Evolutionary conservation across 2,113 vertebrate genomes (phyloP), one percentile per base, ranked within the genome.

Genomic region (Tor tambroides): DNA sequence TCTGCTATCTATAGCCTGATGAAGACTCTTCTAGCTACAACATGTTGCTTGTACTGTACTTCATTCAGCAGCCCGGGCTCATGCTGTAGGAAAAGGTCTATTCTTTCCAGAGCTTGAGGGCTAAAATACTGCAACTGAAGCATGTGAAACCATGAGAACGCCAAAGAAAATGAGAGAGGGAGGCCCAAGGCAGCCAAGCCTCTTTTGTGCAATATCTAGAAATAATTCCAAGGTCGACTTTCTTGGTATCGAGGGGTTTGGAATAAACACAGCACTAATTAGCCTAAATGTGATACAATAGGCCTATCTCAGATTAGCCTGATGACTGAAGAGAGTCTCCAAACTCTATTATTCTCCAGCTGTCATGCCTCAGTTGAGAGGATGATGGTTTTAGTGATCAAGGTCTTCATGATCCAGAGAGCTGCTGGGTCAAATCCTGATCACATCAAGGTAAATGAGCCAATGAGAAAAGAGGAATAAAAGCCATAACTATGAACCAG

Each of bases 191-290:
- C 54, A 85, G 61, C 30, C 6, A 67, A 78, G 46, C 32, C 83
- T 77, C 83, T 83, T 74, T 87, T 82, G 87, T 85, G 84, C 69
- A 72, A 86, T 65, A 79, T 87, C 89, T 90, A 51, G 87, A 89
- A 93, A 92, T 92, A 92, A 91, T 69, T 91, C 84, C 90, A 93
- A 93, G 91, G 93, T 93, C 91, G 90, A 49, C 80, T 35, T 59
- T 88, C 84, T 80, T 63, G 84, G 88, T 78, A 89, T 88, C 84
- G 74, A 88, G 87, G 86, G 87, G 79, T 91, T 84, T 85, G 75
- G 90, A 56, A 85, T 91, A 91, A 92, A 84, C 86, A 84, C 85
- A 8, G 89, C 86, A 92, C 90, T 93, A 93, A 93, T 93, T 92
- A 93, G 88, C 35, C 71, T 84, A 89, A 88, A 93, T 91, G 87